Conservation (phyloP, 2,113 vertebrate species). For the Oncorhynchus nerka region DNA sequence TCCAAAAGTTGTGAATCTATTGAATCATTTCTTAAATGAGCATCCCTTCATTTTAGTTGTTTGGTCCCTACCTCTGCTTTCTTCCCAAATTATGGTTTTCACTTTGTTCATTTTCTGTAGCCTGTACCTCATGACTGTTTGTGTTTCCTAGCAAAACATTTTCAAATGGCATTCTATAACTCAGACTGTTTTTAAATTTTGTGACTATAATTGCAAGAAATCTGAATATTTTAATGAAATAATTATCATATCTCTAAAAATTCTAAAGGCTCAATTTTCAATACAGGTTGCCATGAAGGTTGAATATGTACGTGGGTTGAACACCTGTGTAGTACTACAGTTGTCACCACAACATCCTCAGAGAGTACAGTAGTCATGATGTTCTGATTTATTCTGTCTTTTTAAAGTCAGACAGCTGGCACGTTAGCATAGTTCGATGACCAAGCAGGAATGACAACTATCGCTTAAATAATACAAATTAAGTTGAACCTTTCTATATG, state of each 20-base stretch:
- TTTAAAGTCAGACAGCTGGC: background rate
- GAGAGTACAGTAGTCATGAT: background rate
- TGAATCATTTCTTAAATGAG: background rate
- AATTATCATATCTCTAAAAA: background rate
- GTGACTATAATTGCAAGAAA: background rate
- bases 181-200: no score
- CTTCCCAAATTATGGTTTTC: slow-evolving; percentile 2
- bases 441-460: background rate
- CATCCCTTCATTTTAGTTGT: background rate
- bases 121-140: slow-evolving; percentile 4
- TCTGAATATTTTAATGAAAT: background rate
- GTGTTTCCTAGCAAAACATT: background rate
- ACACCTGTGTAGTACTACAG: background rate
- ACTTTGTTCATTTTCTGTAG: background rate
- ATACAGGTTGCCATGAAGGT: no score
- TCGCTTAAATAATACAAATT: no score
- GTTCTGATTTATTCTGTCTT: background rate
- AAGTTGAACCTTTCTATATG: no score
- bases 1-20: background rate
- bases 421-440: background rate
- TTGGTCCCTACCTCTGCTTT: slow-evolving; percentile 2
- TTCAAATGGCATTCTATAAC: no score
- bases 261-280: background rate
- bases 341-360: background rate
- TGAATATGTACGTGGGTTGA: no score